phyloP scores from a whole-genome alignment of 2,113 vertebrate genomes.

The Phrynocephalus versicolor region DNA sequence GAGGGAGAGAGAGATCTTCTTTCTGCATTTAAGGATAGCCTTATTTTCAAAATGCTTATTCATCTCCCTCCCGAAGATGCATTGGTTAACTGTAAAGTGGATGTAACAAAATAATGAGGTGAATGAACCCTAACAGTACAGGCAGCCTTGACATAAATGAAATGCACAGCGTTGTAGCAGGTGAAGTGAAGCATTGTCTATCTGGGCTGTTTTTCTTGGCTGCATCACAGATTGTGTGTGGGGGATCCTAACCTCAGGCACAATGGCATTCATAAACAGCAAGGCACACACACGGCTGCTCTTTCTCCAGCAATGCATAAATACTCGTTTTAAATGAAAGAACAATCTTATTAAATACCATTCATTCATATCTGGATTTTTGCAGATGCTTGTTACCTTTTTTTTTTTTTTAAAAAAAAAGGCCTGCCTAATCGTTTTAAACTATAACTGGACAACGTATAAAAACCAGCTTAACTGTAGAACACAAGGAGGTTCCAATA shows the following conservation, averaged over 20 bases:
- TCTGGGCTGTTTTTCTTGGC: conserved; percentile 99
- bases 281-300: conserved; percentile 87
- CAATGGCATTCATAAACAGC: conserved; percentile 94
- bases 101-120: conserved; percentile 93
- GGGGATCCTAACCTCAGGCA: conserved; percentile 97
- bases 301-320: conserved; percentile 86
- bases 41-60: conserved; percentile 85
- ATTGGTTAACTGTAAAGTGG: conserved; percentile 88
- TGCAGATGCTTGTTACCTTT: conserved; percentile 80
- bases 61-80: conserved; percentile 84
- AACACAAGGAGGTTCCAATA: conserved; percentile 69
- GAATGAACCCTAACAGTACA: conserved; percentile 95
- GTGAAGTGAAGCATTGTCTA: conserved; percentile 99
- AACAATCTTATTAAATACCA: conserved; percentile 93
- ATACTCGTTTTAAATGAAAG: conserved; percentile 91
- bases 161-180: conserved; percentile 93
- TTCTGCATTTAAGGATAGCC: conserved; percentile 74
- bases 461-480: conserved; percentile 64
- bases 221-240: conserved; percentile 98
- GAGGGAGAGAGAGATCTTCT: conserved; percentile 70
- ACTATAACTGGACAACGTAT: conserved; percentile 62
- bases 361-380: conserved; percentile 91
- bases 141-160: conserved; percentile 96
- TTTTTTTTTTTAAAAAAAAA: conserved; percentile 52
- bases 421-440: conserved; percentile 75